Percentiles rank a stretch among this genome's conserved stretches.
These are phyloP conservation scores for Anoplophora glabripennis DNA, from an alignment of 1,140 invertebrate species.

Conservation along the genomic window DNA sequence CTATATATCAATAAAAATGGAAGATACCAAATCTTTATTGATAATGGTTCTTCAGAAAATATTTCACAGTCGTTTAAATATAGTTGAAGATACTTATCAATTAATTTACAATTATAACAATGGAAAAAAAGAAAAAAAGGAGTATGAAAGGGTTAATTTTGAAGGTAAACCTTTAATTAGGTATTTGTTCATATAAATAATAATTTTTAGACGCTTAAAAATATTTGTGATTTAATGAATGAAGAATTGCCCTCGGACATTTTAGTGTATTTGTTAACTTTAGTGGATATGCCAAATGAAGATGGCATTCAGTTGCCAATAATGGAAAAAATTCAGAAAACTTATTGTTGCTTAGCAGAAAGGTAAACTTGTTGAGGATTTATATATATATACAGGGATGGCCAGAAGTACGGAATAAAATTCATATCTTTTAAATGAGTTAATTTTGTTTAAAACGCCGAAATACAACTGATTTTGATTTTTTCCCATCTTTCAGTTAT, in stretches of 20 bases:
- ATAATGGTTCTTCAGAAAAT: slow-evolving; percentile 31
- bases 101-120: slow-evolving; percentile 25
- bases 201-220: slow-evolving; percentile 27
- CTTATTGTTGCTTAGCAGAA: slow-evolving; percentile 19
- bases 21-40: slow-evolving; percentile 31
- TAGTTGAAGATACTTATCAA: slow-evolving; percentile 25
- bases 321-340: slow-evolving; percentile 26
- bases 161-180: too few relatives aligned
- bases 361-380: background rate
- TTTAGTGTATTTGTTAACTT: slow-evolving; percentile 33
- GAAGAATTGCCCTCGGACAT: slow-evolving; percentile 31
- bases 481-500: too few relatives aligned
- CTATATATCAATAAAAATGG: slow-evolving; percentile 18
- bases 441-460: too few relatives aligned
- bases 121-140: slow-evolving; percentile 21
- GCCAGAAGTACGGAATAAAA: too few relatives aligned
- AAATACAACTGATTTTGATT: too few relatives aligned
- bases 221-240: slow-evolving; percentile 31
- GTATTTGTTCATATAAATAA: too few relatives aligned
- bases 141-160: slow-evolving; percentile 29
- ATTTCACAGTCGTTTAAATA: slow-evolving; percentile 27
- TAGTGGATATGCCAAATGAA: slow-evolving; percentile 32
- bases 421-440: too few relatives aligned
- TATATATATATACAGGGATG: too few relatives aligned
- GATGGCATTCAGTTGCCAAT: slow-evolving; percentile 14